Base-by-base conservation (phyloP, 1,140 invertebrate genomes). In the Pseudoatta argentina region DNA sequence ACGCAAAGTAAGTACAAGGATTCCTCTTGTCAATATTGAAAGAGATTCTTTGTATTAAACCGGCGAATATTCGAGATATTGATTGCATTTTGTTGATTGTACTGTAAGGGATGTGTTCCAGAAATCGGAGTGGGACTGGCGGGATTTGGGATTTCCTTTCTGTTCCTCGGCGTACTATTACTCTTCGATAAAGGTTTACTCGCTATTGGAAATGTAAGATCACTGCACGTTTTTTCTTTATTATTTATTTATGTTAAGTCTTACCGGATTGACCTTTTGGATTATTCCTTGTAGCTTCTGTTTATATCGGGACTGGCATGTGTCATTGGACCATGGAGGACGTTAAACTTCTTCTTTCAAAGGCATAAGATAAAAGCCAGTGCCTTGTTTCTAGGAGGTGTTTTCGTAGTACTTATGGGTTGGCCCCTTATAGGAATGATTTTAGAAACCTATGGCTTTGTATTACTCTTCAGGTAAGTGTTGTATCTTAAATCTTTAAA, bases 261-360 rank as follows among this genome's bases (percentile, higher is more conserved):
- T 55, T 76, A 27, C 4, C 16, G 5, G 7, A 72, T 75, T 55
- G 34, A 75, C 1, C 7, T 34, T 76, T 59, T 53, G 10, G 18
- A 10, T 64, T 63, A 12, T 8, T 39, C 53, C 16, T 76, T 87
- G 8, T 94, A 98, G 98, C 98, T 99, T 86, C 96, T 99, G 51
- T 99, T 99, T 95, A 97, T 99, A 90, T 96, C 97, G 91, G 99
- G 99, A 34, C 96, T 99, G 63, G 98, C 97, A 61, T 99, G 99
- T 96, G 98, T 99, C 1, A 99, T 99, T 92, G 99, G 99, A 2
- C 96, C 99, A 55, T 98, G 99, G 95, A 96, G 99, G 94, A 99
- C 99, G 39, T 97, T 99, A 91, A 97, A 98, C 93, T 99, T 99
- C 94, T 99, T 99, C 95, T 99, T 99, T 95, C 99, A 99, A 96